Evolutionary conservation across 2,797 vertebrate genomes (phyloP), one percentile per base, ranked within the genome.

Genomic region (Loriculus beryllinus): DNA sequence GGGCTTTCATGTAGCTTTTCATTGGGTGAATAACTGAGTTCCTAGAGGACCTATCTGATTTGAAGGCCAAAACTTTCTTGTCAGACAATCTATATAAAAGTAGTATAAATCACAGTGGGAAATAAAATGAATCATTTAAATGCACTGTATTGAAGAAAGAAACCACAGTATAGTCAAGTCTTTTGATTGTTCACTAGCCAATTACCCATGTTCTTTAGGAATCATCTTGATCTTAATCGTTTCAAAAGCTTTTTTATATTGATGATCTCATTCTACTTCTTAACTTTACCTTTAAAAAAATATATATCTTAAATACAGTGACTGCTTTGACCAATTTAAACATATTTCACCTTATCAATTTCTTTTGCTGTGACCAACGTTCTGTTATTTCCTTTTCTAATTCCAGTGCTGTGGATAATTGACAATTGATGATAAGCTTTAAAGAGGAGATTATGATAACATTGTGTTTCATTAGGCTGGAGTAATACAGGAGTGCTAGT

Each of bases 131-230:
- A 33, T 31, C n/a, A 42, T 92, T 92, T 90, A 81, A 86, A 86
- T 3, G 4, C 14, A 48, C 21, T 87, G 43, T 6, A 54, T 57
- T 70, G 91, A 68, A 88, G 64, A 83, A 69, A 51, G 37, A 37
- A 77, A 71, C 48, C 0, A 0, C 48, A 51, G n/a, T 57, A 14
- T 28, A 81, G 71, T 74, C 31, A 69, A 88, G 43, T 59, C 60
- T 79, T 95, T 90, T 91, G 86, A 92, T 91, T 92, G 71, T 92
- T 92, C 68, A 42, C 68, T 52, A 80, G 68, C 82, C 86, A 94
- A 45, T 94, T 96, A 95, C 72, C 43, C 33, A 4, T 17, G 20
- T 90, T 82, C 86, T 91, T 90, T 90, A 82, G 70, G 68, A 92
- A 84, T 77, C 28, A 37, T 88, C 91, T 84, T 67, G 54, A 90